phyloP scores from a whole-genome alignment of 2,888 invertebrate genomes.

The Tholera decimalis region DNA sequence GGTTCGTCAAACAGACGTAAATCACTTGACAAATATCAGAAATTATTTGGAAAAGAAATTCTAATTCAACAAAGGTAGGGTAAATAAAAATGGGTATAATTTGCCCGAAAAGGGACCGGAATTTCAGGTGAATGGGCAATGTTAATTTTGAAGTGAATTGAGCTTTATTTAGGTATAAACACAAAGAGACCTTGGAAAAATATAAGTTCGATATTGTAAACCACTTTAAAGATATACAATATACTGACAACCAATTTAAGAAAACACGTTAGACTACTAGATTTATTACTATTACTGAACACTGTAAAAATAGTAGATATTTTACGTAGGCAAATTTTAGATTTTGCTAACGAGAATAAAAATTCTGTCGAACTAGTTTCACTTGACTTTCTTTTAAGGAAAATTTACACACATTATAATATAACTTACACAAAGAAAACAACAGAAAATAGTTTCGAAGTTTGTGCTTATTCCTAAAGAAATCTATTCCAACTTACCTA shows the following conservation, averaged over 20 bases:
- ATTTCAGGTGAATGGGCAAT: conserved; percentile 21
- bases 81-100: conserved; percentile 49
- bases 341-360: not conserved
- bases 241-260: too few species aligned
- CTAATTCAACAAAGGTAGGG: conserved; percentile 38
- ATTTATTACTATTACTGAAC: too few species aligned
- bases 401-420: too few species aligned
- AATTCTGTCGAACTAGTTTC: too few species aligned
- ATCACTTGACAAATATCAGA: conserved; percentile 52
- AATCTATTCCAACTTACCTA: too few species aligned
- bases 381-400: too few species aligned
- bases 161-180: conserved; percentile 11
- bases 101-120: conserved; percentile 24
- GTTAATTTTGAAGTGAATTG: conserved; percentile 29
- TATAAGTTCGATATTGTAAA: not conserved
- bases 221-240: not conserved
- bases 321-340: not conserved
- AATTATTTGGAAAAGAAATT: conserved; percentile 56
- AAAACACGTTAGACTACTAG: too few species aligned
- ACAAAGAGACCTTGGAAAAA: conserved; percentile 6
- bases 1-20: conserved; percentile 46
- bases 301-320: too few species aligned
- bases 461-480: too few species aligned
- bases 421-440: too few species aligned
- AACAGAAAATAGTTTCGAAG: too few species aligned